phyloP scores from a whole-genome alignment of 2,113 vertebrate genomes.

The Diphyllodes magnificus region DNA sequence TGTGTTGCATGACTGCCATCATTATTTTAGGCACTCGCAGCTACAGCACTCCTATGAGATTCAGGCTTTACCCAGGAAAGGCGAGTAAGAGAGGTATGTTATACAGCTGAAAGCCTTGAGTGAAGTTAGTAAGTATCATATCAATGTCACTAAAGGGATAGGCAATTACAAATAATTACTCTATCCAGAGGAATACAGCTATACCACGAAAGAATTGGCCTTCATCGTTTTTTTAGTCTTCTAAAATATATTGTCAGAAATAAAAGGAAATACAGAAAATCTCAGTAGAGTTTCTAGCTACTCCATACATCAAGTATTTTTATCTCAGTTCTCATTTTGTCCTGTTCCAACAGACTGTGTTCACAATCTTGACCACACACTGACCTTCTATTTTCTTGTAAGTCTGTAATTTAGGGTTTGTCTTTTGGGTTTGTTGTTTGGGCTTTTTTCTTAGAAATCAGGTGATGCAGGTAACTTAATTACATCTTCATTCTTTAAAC shows the following conservation, averaged over 20 bases:
- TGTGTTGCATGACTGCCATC: background rate
- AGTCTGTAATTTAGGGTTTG: background rate
- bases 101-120: background rate
- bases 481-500: background rate
- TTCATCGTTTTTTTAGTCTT: background rate
- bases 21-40: background rate
- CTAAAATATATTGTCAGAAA: background rate
- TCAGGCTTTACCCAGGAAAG: background rate
- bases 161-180: background rate
- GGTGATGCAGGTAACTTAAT: background rate
- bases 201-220: background rate
- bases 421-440: background rate
- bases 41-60: background rate
- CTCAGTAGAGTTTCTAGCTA: background rate
- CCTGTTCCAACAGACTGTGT: background rate
- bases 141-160: background rate
- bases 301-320: background rate
- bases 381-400: background rate
- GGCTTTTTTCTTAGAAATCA: background rate
- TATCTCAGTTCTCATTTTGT: background rate
- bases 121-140: background rate
- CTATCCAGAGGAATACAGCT: background rate
- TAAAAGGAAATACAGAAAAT: background rate
- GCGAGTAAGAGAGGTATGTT: accelerated
- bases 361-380: background rate